phyloP scores from a whole-genome alignment of 2,797 vertebrate genomes.

The Gobio occitaniae region DNA sequence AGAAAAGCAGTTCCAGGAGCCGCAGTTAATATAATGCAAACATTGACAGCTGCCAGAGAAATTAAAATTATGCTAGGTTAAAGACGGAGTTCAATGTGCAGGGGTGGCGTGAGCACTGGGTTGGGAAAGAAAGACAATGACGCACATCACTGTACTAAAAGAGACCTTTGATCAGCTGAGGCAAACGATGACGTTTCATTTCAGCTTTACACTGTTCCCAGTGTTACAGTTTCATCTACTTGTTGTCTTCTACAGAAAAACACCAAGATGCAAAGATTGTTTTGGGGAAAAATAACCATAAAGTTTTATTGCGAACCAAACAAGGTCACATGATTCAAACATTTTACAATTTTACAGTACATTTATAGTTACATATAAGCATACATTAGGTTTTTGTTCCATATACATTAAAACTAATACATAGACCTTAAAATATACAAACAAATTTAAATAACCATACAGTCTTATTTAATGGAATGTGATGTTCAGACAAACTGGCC shows the following conservation, averaged over 20 bases:
- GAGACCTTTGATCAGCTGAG: constrained; percentile 23
- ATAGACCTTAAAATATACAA: constrained; percentile 91
- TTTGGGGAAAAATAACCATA: constrained; percentile 79
- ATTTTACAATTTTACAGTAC: constrained; percentile 96
- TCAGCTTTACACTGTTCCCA: background rate
- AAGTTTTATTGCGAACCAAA: constrained; percentile 95
- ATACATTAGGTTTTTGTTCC: constrained; percentile 87
- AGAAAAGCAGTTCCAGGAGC: constrained; percentile 42
- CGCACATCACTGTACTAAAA: constrained; percentile 26
- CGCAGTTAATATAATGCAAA: constrained; percentile 30
- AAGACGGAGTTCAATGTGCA: constrained; percentile 28
- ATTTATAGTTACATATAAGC: constrained; percentile 90
- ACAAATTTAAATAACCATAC: constrained; percentile 92
- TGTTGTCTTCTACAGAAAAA: background rate
- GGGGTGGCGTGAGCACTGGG: constrained; percentile 15
- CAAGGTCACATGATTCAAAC: constrained; percentile 89
- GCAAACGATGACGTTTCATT: background rate
- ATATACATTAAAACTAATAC: constrained; percentile 97
- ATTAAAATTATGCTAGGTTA: constrained; percentile 9
- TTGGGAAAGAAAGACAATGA: constrained; percentile 39
- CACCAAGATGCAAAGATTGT: background rate
- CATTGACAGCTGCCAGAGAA: constrained; percentile 37
- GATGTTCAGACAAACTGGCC: constrained; percentile 77
- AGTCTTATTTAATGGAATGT: constrained; percentile 92
- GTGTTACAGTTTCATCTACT: background rate